Conservation (phyloP, 1,140 invertebrate species). For the Listronotus oregonensis region DNA sequence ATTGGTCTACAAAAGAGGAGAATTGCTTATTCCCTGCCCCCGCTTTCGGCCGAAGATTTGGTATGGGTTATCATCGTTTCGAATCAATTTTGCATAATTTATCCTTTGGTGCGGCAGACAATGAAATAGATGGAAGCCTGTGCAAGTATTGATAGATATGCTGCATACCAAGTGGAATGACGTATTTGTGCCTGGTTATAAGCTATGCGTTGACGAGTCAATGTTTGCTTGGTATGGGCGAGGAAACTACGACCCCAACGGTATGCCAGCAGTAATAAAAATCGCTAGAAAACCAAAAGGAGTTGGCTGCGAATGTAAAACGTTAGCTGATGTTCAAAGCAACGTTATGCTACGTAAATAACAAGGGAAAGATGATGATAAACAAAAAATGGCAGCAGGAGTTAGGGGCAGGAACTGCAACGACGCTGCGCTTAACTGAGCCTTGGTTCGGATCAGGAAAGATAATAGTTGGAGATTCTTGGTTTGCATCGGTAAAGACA, state of each 20-base stretch:
- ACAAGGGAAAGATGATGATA: constrained; percentile 14
- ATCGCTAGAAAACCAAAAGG: constrained; percentile 25
- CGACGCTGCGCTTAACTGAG: constrained; percentile 1
- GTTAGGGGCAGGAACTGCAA: constrained; percentile 15
- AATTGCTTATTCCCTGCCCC: no score
- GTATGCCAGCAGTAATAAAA: constrained; percentile 17
- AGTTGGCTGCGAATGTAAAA: constrained; percentile 22
- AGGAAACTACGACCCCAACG: background rate
- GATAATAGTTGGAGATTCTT: no score
- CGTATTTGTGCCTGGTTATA: constrained; percentile 3
- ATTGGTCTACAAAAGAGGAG: no score
- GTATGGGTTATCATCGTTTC: no score
- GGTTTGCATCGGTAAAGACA: no score
- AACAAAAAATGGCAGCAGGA: constrained; percentile 9
- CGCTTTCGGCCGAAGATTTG: no score
- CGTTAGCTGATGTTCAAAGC: constrained; percentile 12
- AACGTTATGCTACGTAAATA: constrained; percentile 9
- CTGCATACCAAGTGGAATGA: background rate
- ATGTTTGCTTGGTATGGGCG: constrained; percentile 13
- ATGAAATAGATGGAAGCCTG: no score
- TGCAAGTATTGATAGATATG: constrained; percentile 7
- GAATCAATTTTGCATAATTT: no score
- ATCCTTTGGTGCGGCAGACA: no score
- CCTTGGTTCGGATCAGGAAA: constrained; percentile 13
- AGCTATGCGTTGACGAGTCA: no score